Evolutionary conservation across 2,797 vertebrate species (phyloP), one percentile per base, ranked within the genome.

Genomic region (Melanotaenia maccullochi): DNA sequence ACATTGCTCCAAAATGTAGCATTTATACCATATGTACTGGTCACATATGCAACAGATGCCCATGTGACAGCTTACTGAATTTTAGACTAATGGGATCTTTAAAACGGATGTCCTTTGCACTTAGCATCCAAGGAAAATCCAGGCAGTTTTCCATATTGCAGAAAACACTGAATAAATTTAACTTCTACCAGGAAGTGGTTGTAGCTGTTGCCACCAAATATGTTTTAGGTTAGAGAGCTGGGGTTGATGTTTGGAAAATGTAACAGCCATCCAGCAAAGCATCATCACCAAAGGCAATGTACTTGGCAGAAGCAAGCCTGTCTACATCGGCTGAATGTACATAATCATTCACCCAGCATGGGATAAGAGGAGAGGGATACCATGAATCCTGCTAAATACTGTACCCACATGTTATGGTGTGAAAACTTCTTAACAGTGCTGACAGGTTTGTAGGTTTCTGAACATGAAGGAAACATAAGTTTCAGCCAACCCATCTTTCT

Each of bases 401-500:
- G 38, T 33, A 49, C 62, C 33, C 52, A 65, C 14, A 18, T 66
- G 54, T 67, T 49, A 42, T 65, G 70, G 47, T 1, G 3, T 44
- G 49, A 73, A 60, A 61, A 47, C 20, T 47, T 66, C 20, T 57
- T 49, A 57, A 65, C 13, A n/a, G 35, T 12, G 32, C 49, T 74
- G 64, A 16, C 65, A 68, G 59, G 47, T 65, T 32, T 76, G 44
- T 20, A 33, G 62, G 54, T 35, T 58, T 42, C 47, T 61, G 36
- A 42, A 33, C 25, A 60, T 55, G 40, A 32, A 51, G 4, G 22
- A 22, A 8, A n/a, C 6, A 22, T 35, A 51, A 25, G 44, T 52
- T 76, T 71, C 55, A 59, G 54, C 35, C 60, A 72, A 59, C 47
- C 32, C 33, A 12, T 65, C 61, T 22, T 71, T 69, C n/a, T 60